phyloP scores from a whole-genome alignment of 2,113 vertebrate species.

The Puma concolor region DNA sequence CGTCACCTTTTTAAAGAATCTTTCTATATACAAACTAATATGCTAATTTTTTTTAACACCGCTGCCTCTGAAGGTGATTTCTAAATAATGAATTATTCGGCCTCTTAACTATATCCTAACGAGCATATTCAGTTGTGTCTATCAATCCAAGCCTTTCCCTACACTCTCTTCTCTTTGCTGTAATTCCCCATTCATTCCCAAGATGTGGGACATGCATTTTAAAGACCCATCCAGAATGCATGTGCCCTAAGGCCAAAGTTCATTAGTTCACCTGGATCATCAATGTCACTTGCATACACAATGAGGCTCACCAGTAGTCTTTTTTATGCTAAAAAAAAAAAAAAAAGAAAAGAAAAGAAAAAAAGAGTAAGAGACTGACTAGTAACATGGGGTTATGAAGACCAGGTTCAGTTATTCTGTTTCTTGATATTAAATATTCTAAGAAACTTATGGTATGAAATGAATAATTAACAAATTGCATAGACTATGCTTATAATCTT shows the following conservation, averaged over 20 bases:
- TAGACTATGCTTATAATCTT: background rate
- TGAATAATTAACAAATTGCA: background rate
- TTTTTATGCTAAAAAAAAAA: background rate
- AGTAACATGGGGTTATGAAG: background rate
- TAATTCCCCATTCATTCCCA: constrained; percentile 40
- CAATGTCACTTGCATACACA: constrained; percentile 34
- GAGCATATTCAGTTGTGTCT: background rate
- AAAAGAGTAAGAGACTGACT: background rate
- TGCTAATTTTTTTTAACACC: constrained; percentile 56
- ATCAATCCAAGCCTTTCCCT: constrained; percentile 15
- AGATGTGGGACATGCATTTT: constrained; percentile 62
- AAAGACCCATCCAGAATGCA: constrained; percentile 60
- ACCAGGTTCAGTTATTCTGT: background rate
- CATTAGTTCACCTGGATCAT: constrained; percentile 69
- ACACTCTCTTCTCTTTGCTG: background rate
- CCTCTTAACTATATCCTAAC: constrained; percentile 50
- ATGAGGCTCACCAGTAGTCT: background rate
- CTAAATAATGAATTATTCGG: constrained; percentile 70
- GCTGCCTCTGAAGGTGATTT: constrained; percentile 63
- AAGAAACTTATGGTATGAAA: constrained; percentile 25
- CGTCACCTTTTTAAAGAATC: constrained; percentile 23
- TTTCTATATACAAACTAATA: constrained; percentile 36
- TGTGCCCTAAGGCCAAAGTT: constrained; percentile 70
- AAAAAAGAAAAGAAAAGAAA: background rate
- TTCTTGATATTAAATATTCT: constrained; percentile 48